Evolutionary conservation across 2,888 invertebrate species (phyloP).

Genomic region (Alloplasta piceator): DNA sequence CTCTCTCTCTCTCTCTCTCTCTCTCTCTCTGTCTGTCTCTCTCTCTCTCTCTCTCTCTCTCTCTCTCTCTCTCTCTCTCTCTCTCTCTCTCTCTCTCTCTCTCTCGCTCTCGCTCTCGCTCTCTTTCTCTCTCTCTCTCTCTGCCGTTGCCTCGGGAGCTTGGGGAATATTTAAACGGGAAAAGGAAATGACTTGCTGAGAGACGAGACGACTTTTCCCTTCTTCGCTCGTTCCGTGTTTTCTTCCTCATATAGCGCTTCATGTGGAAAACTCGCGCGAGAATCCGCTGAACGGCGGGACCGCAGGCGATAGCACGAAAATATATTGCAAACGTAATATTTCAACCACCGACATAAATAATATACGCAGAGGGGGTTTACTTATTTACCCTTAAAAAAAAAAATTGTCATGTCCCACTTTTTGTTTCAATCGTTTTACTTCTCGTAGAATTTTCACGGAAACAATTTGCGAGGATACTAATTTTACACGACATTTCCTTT

Average conservation of each 20-base stretch:
- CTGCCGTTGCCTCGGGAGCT: constrained; percentile 38
- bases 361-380: constrained; percentile 31
- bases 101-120: too few relatives aligned
- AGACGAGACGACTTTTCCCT: constrained; percentile 11
- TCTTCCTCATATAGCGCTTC: neutral
- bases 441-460: too few relatives aligned
- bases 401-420: too few relatives aligned
- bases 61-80: too few relatives aligned
- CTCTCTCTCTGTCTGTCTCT: too few relatives aligned
- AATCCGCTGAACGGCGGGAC: constrained; percentile 21
- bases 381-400: too few relatives aligned
- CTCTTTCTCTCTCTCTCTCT: too few relatives aligned
- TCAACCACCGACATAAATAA: constrained; percentile 71
- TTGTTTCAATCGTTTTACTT: neutral
- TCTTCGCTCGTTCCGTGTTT: neutral
- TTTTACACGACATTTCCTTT: too few relatives aligned
- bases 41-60: too few relatives aligned
- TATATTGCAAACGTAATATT: constrained; percentile 74
- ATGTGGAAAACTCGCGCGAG: constrained; percentile 22
- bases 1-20: too few relatives aligned
- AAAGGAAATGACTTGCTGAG: constrained; percentile 67
- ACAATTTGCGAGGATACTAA: too few relatives aligned
- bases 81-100: too few relatives aligned
- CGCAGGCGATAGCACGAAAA: constrained; percentile 66
- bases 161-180: constrained; percentile 64